Conservation (phyloP, 2,888 invertebrate species). For the Thymelicus acteon region DNA sequence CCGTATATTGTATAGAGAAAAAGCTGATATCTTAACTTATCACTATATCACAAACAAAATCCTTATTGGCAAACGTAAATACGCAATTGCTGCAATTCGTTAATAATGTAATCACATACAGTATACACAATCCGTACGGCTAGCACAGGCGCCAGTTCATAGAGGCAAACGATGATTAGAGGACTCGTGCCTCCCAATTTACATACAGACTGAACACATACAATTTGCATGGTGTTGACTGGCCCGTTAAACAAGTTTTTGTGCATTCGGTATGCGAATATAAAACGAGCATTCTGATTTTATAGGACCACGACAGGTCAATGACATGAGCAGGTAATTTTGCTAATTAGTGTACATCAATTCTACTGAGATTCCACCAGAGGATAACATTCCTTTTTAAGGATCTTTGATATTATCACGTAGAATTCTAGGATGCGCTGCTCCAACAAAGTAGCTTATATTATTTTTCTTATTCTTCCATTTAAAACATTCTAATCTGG, state of each 20-base stretch:
- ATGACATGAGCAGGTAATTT: background rate
- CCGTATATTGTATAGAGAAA: too few species aligned
- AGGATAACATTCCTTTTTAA: too few species aligned
- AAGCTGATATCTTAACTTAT: too few species aligned
- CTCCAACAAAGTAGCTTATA: too few species aligned
- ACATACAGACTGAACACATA: slow-evolving; percentile 10
- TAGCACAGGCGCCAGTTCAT: slow-evolving; percentile 1
- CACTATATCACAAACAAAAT: too few species aligned
- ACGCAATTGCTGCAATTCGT: slow-evolving; percentile 1
- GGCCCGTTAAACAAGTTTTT: slow-evolving; percentile 12
- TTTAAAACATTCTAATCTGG: background rate
- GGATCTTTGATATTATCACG: too few species aligned
- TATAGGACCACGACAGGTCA: background rate
- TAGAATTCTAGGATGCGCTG: too few species aligned
- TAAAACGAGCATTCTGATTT: background rate
- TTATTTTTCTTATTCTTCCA: background rate
- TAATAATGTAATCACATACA: background rate
- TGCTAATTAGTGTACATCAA: too few species aligned
- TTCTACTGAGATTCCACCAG: too few species aligned
- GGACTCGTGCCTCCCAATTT: slow-evolving; percentile 5
- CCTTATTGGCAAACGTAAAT: background rate
- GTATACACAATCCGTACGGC: background rate
- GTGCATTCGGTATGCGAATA: slow-evolving; percentile 1
- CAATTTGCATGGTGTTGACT: slow-evolving; percentile 11
- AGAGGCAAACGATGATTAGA: slow-evolving; percentile 7